Base-by-base conservation (phyloP, 2,797 vertebrate species). In the Xiphorhynchus erythropygius region DNA sequence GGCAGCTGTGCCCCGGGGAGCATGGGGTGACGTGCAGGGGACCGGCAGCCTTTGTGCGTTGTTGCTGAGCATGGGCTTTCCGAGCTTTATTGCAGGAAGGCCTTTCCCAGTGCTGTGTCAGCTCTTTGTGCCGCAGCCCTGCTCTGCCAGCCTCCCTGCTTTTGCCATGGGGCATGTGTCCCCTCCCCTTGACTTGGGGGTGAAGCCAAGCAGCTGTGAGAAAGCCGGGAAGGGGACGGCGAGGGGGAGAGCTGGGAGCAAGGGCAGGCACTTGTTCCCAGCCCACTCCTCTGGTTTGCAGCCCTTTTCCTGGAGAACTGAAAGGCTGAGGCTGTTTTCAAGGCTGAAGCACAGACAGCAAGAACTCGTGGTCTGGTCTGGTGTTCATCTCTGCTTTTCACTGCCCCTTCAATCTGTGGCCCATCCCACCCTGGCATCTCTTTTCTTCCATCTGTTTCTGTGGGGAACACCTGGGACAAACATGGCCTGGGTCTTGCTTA, bases 51-150 rank as follows among this genome's bases (percentile, higher is more conserved):
- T 98, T 97, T 97, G 97, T 97, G 96, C 95, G 96, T 96, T 97
- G 94, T 96, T 98, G 97, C 98, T 98, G 97, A 98, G 97, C 96
- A 89, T 6, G 82, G 94, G 93, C 63, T 96, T 98, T 97, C 68
- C 12, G 30, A 78, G 93, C 81, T 96, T 97, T 92, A 47, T 95
- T 96, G 96, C 93, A 84, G 95, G 94, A 87, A 94, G 92, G 85
- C 81, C 90, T 62, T 35, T 92, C 33, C 90, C 94, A 82, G 79
- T 87, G 95, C 97, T 96, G 93, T 42, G 92, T 98, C 97, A 97
- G 97, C 97, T 94, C 94, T 97, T 97, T 73, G 50, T 21, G 84
- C 85, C n/a, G 55, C 19, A 92, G 85, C 87, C 88, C 86, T 68
- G 84, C 91, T 94, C 86, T 92, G 91, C 94, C 93, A 93, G 91